Percentiles rank a stretch among this genome's conserved stretches.
phyloP scores from a whole-genome alignment of 1,140 invertebrate species.

The Cryptotermes secundus region DNA sequence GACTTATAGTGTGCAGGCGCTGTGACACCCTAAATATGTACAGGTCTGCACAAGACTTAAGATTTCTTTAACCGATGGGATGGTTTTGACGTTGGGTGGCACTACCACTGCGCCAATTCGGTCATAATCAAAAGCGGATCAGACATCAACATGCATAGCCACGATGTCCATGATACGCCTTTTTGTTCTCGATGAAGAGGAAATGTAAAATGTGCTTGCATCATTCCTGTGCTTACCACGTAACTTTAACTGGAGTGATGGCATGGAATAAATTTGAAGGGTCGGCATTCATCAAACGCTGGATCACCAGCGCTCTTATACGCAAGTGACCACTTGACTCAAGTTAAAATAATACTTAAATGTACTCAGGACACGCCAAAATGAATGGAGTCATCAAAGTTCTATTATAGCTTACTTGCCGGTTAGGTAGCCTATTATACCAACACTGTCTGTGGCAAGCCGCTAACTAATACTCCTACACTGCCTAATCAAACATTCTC shows the following conservation, averaged over 20 bases:
- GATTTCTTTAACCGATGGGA: too few species aligned
- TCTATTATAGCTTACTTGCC: neutral
- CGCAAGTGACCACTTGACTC: neutral
- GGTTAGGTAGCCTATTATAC: conserved; percentile 13
- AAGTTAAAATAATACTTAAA: conserved; percentile 8
- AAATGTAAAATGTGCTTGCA: neutral
- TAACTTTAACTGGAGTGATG: neutral
- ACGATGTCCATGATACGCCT: neutral
- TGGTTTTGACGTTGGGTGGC: neutral
- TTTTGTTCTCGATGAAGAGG: neutral
- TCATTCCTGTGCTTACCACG: neutral
- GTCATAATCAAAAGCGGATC: neutral
- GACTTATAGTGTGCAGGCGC: too few species aligned
- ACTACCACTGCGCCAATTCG: neutral
- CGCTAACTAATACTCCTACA: neutral
- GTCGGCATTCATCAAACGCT: neutral
- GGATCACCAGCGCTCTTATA: neutral
- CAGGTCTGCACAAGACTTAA: too few species aligned
- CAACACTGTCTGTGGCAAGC: neutral
- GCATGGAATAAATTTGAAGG: conserved; percentile 7
- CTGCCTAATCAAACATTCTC: neutral
- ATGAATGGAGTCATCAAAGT: conserved; percentile 9
- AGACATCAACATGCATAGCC: neutral
- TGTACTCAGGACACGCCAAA: neutral
- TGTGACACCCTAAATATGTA: too few species aligned